phyloP scores from a whole-genome alignment of 2,797 vertebrate species.

The Poecilia velifera region DNA sequence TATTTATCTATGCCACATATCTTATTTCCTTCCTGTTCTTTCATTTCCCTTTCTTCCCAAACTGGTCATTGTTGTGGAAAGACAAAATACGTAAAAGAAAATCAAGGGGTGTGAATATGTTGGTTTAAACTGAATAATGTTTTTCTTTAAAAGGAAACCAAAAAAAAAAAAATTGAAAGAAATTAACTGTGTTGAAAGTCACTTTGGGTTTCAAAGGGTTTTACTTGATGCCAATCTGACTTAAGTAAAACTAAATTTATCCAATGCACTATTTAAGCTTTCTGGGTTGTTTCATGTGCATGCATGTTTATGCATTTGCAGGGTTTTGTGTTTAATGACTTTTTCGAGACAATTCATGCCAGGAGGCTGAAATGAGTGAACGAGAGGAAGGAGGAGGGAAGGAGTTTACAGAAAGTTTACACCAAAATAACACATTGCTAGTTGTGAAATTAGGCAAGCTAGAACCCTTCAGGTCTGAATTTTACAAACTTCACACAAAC shows the following conservation, averaged over 20 bases:
- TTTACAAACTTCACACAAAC: conserved; percentile 7
- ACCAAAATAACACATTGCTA: conserved; percentile 58
- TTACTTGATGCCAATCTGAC: conserved; percentile 7
- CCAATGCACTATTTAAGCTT: not conserved
- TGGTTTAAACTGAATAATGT: not conserved
- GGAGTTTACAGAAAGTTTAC: conserved; percentile 42
- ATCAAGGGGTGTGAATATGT: not conserved
- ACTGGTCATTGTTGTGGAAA: not conserved
- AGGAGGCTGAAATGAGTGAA: conserved; percentile 44
- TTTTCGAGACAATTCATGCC: conserved; percentile 43
- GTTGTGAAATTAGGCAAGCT: conserved; percentile 54
- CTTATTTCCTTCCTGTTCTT: not conserved
- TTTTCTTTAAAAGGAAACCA: not conserved
- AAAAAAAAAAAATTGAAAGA: not conserved
- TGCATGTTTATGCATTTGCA: conserved; percentile 20
- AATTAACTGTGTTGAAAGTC: not conserved
- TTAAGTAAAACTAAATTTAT: conserved; percentile 6
- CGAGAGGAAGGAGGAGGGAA: conserved; percentile 36
- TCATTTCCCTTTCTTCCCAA: not conserved
- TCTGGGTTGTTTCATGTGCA: conserved; percentile 3
- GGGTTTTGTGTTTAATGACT: conserved; percentile 14
- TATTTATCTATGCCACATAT: not conserved
- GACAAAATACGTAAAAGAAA: not conserved
- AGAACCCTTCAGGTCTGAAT: conserved; percentile 34
- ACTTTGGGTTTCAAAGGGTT: conserved; percentile 10